A percentile compares a stretch with the other conserved stretches of the same genome.
Evolutionary conservation across 2,797 vertebrate species (phyloP).

Genomic region (Borostomias antarcticus): DNA sequence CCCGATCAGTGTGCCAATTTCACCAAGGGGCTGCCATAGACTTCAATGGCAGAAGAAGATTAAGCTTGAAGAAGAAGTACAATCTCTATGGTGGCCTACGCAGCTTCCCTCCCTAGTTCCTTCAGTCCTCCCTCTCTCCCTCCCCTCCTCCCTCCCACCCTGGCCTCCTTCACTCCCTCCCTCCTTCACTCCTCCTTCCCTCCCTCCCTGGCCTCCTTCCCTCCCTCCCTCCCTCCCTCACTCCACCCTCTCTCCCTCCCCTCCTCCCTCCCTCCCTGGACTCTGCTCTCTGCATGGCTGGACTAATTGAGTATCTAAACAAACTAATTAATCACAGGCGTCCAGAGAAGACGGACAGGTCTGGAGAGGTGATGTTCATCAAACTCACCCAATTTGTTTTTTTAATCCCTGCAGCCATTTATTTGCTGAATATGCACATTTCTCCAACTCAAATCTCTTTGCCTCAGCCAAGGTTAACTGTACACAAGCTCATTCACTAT

Average conservation of each 20-base stretch:
- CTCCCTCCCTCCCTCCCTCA: conserved; percentile 16
- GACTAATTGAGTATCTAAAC: conserved; percentile 98
- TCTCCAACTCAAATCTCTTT: conserved; percentile 82
- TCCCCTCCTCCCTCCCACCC: conserved; percentile 40
- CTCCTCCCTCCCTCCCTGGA: conserved; percentile 55
- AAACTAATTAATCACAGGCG: conserved; percentile 97
- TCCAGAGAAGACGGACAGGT: conserved; percentile 91
- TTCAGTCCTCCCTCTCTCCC: conserved; percentile 19
- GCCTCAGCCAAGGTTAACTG: conserved; percentile 94
- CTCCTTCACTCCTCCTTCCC: background rate
- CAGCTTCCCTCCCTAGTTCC: conserved; percentile 75
- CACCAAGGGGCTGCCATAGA: background rate
- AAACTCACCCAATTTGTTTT: conserved; percentile 87
- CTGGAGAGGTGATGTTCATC: conserved; percentile 95
- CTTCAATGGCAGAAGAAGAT: too few species aligned
- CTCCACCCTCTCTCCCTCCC: conserved; percentile 28
- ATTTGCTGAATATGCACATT: conserved; percentile 91
- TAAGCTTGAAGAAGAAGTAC: conserved; percentile 24
- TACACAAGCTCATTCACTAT: conserved; percentile 98
- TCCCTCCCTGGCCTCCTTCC: conserved; percentile 49
- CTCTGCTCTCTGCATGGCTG: conserved; percentile 84
- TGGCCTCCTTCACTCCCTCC: conserved; percentile 5
- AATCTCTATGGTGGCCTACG: conserved; percentile 62
- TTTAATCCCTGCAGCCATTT: conserved; percentile 89
- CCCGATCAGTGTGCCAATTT: too few species aligned